Conservation (phyloP, 2,888 invertebrate genomes). For the Cecidostiba fungosa region DNA sequence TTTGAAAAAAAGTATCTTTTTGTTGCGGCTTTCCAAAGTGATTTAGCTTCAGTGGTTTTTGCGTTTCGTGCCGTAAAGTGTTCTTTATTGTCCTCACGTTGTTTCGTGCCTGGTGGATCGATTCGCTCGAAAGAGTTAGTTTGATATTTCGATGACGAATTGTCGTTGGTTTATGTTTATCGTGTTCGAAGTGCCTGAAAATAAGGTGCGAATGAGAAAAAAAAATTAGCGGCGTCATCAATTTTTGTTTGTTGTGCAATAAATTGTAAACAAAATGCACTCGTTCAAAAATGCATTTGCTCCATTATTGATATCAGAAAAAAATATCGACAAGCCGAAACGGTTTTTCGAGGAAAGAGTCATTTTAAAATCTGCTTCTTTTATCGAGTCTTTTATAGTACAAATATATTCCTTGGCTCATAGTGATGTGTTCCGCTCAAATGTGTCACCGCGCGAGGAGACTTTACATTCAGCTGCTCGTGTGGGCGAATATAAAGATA, state of each 20-base stretch:
- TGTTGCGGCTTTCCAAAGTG: not conserved
- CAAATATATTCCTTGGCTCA: constrained; percentile 4
- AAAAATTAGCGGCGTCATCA: not conserved
- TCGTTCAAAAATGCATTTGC: too few species aligned
- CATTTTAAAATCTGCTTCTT: not conserved
- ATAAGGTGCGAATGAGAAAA: not conserved
- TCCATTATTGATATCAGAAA: not conserved
- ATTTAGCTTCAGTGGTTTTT: not conserved
- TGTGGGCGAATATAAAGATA: constrained; percentile 54
- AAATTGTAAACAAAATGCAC: not conserved
- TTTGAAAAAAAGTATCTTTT: not conserved
- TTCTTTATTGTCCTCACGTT: not conserved
- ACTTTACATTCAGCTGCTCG: constrained; percentile 39
- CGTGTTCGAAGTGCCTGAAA: not conserved
- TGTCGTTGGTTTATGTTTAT: not conserved
- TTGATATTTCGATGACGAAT: not conserved
- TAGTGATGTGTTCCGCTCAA: constrained; percentile 48
- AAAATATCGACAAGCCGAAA: not conserved
- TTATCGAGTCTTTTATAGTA: not conserved
- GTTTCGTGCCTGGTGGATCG: not conserved
- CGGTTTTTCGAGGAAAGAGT: not conserved
- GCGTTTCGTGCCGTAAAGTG: not conserved
- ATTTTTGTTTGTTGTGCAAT: not conserved
- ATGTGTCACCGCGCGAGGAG: constrained; percentile 44
- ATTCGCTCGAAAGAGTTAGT: not conserved